Percentiles rank a stretch among this genome's conserved stretches.
Evolutionary conservation across 2,797 vertebrate genomes (phyloP).

Genomic region (Scolopax bukidnonensis): DNA sequence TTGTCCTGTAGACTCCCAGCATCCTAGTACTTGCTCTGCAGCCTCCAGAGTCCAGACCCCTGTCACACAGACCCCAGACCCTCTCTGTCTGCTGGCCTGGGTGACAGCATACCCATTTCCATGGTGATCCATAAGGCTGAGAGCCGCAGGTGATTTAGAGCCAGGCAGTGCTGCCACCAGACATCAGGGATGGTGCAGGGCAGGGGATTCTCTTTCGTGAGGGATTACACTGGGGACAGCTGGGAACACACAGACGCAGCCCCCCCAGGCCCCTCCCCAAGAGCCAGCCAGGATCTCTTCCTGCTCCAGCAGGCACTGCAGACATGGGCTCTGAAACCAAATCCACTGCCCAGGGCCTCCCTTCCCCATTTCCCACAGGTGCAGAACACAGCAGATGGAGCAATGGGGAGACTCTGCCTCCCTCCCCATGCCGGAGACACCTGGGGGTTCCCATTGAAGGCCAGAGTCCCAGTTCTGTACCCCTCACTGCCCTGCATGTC

Average conservation of each 20-base stretch:
- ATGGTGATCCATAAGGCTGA: not conserved
- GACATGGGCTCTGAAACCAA: not conserved
- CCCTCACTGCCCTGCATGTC: not conserved
- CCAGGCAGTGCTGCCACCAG: not conserved
- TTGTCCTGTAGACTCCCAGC: not conserved
- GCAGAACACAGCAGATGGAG: rapidly evolving
- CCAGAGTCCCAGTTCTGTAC: not conserved
- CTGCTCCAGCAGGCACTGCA: not conserved
- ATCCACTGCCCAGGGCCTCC: not conserved
- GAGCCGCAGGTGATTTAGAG: slow-evolving; percentile 50
- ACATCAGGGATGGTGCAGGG: not conserved
- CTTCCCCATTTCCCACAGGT: not conserved
- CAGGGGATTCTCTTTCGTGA: slow-evolving; percentile 64
- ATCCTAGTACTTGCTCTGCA: not conserved
- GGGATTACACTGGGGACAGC: slow-evolving; percentile 69
- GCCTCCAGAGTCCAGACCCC: not conserved
- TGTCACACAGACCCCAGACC: not conserved
- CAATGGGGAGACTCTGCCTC: not conserved
- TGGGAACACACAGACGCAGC: slow-evolving; percentile 65
- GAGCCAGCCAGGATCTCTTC: not conserved
- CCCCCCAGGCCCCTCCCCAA: not conserved
- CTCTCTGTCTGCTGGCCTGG: not conserved
- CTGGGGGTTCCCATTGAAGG: not conserved
- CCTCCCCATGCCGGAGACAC: not conserved
- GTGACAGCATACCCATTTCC: not conserved